phyloP scores from a whole-genome alignment of 2,113 vertebrate genomes.

The Burhinus bistriatus region DNA sequence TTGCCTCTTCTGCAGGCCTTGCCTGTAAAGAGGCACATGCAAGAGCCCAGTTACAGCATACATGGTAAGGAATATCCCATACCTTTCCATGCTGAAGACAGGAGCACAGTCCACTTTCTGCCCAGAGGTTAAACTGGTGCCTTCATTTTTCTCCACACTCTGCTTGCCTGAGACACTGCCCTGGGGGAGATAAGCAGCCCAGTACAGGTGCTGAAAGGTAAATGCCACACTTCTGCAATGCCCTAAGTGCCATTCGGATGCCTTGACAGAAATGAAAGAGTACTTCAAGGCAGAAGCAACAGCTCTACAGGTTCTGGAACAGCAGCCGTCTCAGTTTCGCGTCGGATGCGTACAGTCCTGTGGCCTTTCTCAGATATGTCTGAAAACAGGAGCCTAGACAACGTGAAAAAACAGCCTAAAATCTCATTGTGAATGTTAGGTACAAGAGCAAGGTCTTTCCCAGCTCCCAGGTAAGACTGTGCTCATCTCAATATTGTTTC shows the following conservation, averaged over 20 bases:
- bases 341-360: rapidly evolving
- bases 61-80: not conserved
- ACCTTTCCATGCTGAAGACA: not conserved
- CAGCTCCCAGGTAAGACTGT: not conserved
- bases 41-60: not conserved
- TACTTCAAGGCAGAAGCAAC: not conserved
- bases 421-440: not conserved
- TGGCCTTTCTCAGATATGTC: not conserved
- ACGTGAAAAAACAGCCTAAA: not conserved
- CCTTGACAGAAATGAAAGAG: not conserved
- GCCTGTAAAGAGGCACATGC: not conserved
- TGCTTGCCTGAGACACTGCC: not conserved
- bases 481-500: not conserved
- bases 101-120: not conserved
- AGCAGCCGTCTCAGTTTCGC: not conserved
- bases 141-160: not conserved
- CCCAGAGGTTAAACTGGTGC: not conserved
- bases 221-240: not conserved
- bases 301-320: not conserved
- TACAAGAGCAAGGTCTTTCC: not conserved
- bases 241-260: rapidly evolving
- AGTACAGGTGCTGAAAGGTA: not conserved
- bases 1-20: not conserved
- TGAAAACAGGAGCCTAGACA: not conserved
- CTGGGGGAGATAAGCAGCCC: not conserved